Base-by-base conservation (phyloP, 1,140 invertebrate genomes). In the Aphelenchoides avenae region DNA sequence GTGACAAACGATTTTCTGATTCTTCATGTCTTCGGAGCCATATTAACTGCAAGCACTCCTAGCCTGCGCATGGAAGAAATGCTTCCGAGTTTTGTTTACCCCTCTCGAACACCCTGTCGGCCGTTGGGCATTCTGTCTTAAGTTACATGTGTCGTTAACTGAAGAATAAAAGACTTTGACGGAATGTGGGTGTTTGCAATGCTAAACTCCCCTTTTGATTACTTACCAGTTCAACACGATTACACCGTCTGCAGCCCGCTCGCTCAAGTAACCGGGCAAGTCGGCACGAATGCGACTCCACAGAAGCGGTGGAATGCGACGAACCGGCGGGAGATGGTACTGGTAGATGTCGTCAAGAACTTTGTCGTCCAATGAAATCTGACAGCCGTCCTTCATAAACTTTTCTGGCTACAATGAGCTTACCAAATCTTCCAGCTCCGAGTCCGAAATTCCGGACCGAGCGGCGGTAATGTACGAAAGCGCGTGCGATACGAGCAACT, bases 181-280 rank as follows among this genome's bases (percentile, higher is more conserved):
- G n/a, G n/a, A n/a, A n/a, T n/a, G n/a, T n/a, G n/a, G n/a, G n/a
- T n/a, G n/a, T n/a, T n/a, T n/a, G n/a, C n/a, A n/a, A n/a, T n/a
- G n/a, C n/a, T n/a, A n/a, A n/a, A n/a, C n/a, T n/a, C n/a, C n/a
- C n/a, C n/a, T n/a, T n/a, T n/a, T n/a, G n/a, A n/a, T n/a, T n/a
- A 95, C 91, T 77, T 94, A 95, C 93, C 93, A 97, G 77, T 92
- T 93, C 77, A 96, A 85, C 0, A 96, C 92, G 66, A 88, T 93
- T 0, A 96, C 91, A 0, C 91, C 92, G 73, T 95, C 92, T 0
- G 93, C 92, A 76, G 96, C 91, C 39, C 91, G 81, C 79, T 96
- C 93, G 4, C 89, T 91, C 11, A 97, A 77, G 79, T 96, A 97
- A 77, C 93, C 93, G 0, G 89, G 89, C 26, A 97, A 80, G 81